Evolutionary conservation across 2,113 vertebrate species (phyloP).

Genomic region (Calyptommatus sinebrachiatus): DNA sequence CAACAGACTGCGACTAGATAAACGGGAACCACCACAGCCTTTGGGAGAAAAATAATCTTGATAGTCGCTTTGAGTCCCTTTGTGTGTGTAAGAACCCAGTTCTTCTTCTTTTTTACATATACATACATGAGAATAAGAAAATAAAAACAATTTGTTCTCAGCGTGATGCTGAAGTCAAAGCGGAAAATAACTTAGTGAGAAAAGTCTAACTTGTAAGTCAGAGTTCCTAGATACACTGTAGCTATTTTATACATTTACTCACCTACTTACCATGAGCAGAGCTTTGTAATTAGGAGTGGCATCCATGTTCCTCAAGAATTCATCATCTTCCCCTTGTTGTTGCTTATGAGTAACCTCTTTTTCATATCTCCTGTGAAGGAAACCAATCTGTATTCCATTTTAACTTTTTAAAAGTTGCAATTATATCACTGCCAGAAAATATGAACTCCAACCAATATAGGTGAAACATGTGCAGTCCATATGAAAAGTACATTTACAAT

Average conservation of each 20-base stretch:
- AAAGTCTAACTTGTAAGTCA: neutral
- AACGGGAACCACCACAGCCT: too few species aligned
- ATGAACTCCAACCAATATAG: too few species aligned
- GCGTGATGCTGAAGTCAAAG: neutral
- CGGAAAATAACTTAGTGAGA: neutral
- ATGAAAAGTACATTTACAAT: too few species aligned
- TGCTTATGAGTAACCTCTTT: constrained; percentile 61
- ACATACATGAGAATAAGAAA: too few species aligned
- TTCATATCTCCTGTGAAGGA: constrained; percentile 63
- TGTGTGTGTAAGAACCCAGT: too few species aligned
- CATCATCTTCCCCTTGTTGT: constrained; percentile 50
- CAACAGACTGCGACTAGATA: too few species aligned
- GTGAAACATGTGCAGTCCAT: too few species aligned
- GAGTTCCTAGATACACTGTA: constrained; percentile 13
- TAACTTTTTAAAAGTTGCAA: constrained; percentile 32
- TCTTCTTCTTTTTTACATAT: too few species aligned
- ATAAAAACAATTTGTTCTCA: neutral
- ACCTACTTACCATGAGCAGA: constrained; percentile 76
- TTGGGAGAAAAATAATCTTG: too few species aligned
- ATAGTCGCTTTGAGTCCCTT: too few species aligned
- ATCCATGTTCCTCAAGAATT: constrained; percentile 55
- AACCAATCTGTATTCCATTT: constrained; percentile 31
- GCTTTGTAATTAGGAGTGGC: constrained; percentile 72
- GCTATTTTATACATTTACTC: neutral
- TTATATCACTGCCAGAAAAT: constrained; percentile 11